Base-by-base conservation (phyloP, 1,140 invertebrate species). In the Streblospio benedicti region DNA sequence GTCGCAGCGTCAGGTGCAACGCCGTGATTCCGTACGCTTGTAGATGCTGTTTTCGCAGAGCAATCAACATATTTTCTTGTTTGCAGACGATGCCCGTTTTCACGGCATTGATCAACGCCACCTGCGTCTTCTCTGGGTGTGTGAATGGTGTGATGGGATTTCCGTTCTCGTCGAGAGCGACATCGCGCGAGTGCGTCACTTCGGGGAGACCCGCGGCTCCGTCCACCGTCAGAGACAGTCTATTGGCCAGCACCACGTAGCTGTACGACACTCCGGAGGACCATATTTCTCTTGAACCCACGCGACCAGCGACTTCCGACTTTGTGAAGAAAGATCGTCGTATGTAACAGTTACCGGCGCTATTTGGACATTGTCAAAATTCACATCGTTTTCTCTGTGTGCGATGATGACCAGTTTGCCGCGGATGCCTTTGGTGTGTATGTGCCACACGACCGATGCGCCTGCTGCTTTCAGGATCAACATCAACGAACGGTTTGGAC, bases 211-310 rank as follows among this genome's bases (percentile, higher is more conserved):
- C n/a, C n/a, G n/a, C n/a, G n/a, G n/a, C 35, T 4, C 56, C 56
- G 32, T 58, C 56, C 1, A 58, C 56, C 25, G 44, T 45, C 41
- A 58, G 43, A 12, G 27, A 28, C 41, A 58, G 31, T 4, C 41
- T 25, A 30, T 58, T 58, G n/a, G 44, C 56, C 23, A 49, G 38
- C 4, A 2, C n/a, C 2, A 32, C 25, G 14, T 28, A 25, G 1
- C 18, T 58, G 43, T 58, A 58, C 5, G 41, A 47, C 20, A 58
- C n/a, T n/a, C 41, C 0, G 56, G 14, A 25, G 35, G 35, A 12
- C 56, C 43, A 18, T 58, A 58, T 28, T 49, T 49, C 30, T 58
- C 41, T 4, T 32, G 27, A 6, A 32, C 41, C 56, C 56, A 58
- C 5, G 16, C 30, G 43, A 58, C 25, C 2, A 58, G 56, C 16